Evolutionary conservation across 2,888 invertebrate genomes (phyloP), one percentile per base, ranked within the genome.

Genomic region (Hyposoter dolosus): DNA sequence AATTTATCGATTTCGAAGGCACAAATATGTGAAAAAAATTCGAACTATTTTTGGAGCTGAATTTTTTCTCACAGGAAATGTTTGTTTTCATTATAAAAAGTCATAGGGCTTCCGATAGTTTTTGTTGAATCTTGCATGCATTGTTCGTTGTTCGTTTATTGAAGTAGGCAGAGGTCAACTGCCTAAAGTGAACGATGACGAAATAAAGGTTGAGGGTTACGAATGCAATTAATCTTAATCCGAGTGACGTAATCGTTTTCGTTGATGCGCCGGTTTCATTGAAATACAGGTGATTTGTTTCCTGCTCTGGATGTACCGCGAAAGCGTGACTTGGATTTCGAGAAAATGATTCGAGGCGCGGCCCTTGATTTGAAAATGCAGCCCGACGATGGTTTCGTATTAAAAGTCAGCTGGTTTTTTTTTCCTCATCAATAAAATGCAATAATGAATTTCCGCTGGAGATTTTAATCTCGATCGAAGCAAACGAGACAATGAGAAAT

Each of bases 231-330:
- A 32, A 60, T 72, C 17, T 32, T 75, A 47, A 47, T 66, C 40
- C 40, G 50, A 23, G 74, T 69, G 71, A 69, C 75, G 50, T n/a
- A 63, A 53, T 80, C 63, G 72, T 82, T 65, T 19, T 85, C 43
- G 68, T 79, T 32, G 17, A 74, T 76, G 40, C 19, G 79, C 17
- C 82, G 28, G 15, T 35, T 28, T 75, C n/a, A 32, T 28, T 60
- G n/a, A n/a, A 28, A 47, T 63, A n/a, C 45, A 93, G 92, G 93
- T 0, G 99, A 99, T 93, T 94, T 99, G 86, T 99, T 99, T 94
- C 99, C 99, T 0, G 97, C 98, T 0, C 95, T 99, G 23, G 98
- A 99, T 92, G 98, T 99, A 7, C 98, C 98, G 0, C 95, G 98
- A 87, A 98, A 98, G 93, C 95, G 98, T 76, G 97, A 98, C 93